Conservation (phyloP, 2,888 invertebrate species). For the Pseudococcus jackbeardsleyi region DNA sequence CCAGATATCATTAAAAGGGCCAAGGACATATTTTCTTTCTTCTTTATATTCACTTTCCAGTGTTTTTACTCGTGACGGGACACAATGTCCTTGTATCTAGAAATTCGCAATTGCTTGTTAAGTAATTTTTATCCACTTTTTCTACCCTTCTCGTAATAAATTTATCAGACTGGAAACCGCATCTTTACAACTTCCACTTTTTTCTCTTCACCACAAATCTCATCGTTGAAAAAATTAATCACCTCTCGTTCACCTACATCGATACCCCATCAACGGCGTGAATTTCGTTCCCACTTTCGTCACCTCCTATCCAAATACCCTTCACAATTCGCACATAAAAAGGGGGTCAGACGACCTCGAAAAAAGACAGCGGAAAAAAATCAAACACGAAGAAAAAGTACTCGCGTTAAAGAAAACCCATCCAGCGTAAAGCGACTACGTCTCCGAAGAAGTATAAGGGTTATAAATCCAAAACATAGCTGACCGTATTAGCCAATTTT, state of each 20-base stretch:
- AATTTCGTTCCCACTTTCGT: not conserved
- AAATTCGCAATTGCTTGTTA: not conserved
- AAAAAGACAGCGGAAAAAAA: not conserved
- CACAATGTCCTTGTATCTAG: not conserved
- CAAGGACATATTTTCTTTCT: too few relatives aligned
- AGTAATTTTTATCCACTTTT: too few relatives aligned
- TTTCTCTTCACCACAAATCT: not conserved
- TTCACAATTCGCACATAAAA: not conserved
- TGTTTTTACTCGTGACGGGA: too few relatives aligned
- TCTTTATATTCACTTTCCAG: too few relatives aligned
- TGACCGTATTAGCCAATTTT: constrained; percentile 56
- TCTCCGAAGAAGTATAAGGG: not conserved
- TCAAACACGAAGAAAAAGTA: constrained; percentile 41
- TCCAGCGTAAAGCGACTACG: constrained; percentile 16
- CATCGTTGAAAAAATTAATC: not conserved
- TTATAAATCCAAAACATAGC: constrained; percentile 37
- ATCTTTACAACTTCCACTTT: not conserved
- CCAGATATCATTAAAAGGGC: too few relatives aligned
- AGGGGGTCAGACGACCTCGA: not conserved
- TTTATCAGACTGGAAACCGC: not conserved
- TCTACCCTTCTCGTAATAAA: not conserved
- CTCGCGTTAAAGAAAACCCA: constrained; percentile 11
- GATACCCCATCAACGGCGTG: not conserved
- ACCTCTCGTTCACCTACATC: not conserved
- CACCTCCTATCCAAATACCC: not conserved